phyloP scores from a whole-genome alignment of 1,140 invertebrate genomes.

The Odontomachus brunneus region DNA sequence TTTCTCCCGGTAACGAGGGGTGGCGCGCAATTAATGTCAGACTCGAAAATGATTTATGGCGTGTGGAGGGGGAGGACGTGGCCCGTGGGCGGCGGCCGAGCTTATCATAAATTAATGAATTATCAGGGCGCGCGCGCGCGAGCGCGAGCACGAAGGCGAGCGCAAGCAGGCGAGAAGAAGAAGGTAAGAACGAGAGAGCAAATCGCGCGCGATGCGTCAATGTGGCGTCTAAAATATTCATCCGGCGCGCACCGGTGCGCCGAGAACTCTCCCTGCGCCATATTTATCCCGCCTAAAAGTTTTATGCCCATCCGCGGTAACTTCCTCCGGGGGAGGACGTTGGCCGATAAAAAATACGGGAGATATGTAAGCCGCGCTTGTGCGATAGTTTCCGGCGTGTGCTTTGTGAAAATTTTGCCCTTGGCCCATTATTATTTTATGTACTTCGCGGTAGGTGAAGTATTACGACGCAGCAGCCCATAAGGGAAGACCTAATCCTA shows the following conservation, averaged over 20 bases:
- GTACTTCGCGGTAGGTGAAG: not conserved
- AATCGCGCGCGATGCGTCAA: conserved; percentile 69
- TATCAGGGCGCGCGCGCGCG: conserved; percentile 69
- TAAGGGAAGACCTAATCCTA: too few species aligned
- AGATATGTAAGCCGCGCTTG: conserved; percentile 8
- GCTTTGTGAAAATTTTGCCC: not conserved
- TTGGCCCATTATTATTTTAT: not conserved
- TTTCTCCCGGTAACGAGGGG: conserved; percentile 80
- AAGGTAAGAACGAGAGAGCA: conserved; percentile 23
- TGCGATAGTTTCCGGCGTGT: not conserved
- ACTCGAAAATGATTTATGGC: conserved; percentile 80
- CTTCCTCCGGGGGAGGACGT: conserved; percentile 22
- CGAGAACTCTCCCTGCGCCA: conserved; percentile 35
- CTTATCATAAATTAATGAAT: conserved; percentile 83
- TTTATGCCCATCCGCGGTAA: conserved; percentile 37
- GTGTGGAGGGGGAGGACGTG: conserved; percentile 62
- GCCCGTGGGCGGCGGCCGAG: conserved; percentile 66
- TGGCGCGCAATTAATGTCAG: conserved; percentile 80
- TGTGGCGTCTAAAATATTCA: conserved; percentile 77
- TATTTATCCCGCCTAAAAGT: conserved; percentile 66
- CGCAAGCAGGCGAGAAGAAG: not conserved
- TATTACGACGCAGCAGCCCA: not conserved
- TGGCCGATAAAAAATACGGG: conserved; percentile 7
- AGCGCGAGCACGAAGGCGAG: not conserved
- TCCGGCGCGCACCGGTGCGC: conserved; percentile 43